These are phyloP conservation scores for Helicoverpa zea DNA, from an alignment of 1,140 invertebrate species.

Conservation along the genomic window DNA sequence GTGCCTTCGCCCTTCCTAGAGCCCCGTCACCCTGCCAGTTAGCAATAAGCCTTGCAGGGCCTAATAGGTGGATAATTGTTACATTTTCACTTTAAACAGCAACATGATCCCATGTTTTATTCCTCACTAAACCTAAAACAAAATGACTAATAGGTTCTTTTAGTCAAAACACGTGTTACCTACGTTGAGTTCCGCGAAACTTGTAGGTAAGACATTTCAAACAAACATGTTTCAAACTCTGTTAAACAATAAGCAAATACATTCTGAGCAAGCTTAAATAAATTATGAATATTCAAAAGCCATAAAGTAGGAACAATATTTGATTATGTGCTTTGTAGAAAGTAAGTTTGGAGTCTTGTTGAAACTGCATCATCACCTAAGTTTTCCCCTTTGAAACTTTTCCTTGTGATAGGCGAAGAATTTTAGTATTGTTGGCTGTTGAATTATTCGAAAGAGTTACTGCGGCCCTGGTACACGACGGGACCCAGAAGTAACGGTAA, in stretches of 20 bases:
- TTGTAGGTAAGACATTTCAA: slow-evolving; percentile 7
- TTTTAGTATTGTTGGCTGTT: too few species aligned
- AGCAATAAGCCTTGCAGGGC: too few species aligned
- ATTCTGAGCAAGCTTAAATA: slow-evolving; percentile 6
- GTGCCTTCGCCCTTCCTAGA: too few species aligned
- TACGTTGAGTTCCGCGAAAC: slow-evolving; percentile 9
- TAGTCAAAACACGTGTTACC: slow-evolving; percentile 9
- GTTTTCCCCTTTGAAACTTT: too few species aligned
- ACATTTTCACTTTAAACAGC: too few species aligned
- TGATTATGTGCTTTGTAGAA: slow-evolving; percentile 14
- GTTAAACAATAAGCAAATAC: neutral
- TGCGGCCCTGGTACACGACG: too few species aligned
- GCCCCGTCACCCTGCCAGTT: too few species aligned
- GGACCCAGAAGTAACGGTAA: too few species aligned
- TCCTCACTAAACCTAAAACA: neutral
- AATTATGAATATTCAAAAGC: slow-evolving; percentile 23
- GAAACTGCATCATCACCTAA: neutral
- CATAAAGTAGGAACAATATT: slow-evolving; percentile 12
- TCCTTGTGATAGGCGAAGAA: too few species aligned
- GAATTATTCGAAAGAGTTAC: too few species aligned
- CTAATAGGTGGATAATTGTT: too few species aligned
- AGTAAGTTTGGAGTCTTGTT: slow-evolving; percentile 7
- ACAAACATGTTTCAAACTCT: slow-evolving; percentile 19
- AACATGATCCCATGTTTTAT: neutral
- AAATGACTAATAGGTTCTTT: neutral